Percentiles rank a stretch among this genome's conserved stretches.
Conservation (phyloP, 2,888 invertebrate species). For the Zhuqinia jingwanae region DNA sequence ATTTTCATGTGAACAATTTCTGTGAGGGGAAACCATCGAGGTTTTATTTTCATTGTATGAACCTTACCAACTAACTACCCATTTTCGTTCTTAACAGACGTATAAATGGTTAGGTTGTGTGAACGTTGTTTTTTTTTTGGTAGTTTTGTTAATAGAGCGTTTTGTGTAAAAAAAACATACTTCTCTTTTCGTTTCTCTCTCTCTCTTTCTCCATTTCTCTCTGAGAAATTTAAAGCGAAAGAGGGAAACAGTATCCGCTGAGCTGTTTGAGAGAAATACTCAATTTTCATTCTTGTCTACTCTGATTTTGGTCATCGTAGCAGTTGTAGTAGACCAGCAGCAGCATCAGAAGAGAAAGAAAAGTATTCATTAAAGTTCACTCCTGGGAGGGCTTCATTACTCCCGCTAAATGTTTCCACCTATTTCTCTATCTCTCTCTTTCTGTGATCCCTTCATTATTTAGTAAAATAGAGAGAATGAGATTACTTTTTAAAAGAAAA, state of each 20-base stretch:
- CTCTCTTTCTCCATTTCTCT: neutral
- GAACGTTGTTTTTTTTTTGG: neutral
- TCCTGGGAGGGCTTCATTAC: slow-evolving; percentile 41
- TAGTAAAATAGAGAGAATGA: neutral
- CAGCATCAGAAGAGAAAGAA: neutral
- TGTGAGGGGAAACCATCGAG: too few relatives aligned
- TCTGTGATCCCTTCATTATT: slow-evolving; percentile 29
- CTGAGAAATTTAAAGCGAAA: neutral
- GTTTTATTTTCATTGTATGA: too few relatives aligned
- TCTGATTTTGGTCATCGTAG: neutral
- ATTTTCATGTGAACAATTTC: too few relatives aligned
- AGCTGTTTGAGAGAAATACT: neutral
- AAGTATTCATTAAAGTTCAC: slow-evolving; percentile 51
- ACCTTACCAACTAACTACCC: too few relatives aligned
- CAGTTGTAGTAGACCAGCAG: neutral
- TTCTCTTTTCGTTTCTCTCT: neutral
- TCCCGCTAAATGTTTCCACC: slow-evolving; percentile 1
- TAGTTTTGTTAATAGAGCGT: neutral
- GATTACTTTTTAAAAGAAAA: slow-evolving; percentile 38
- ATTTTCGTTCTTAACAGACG: too few relatives aligned
- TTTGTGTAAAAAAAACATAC: neutral
- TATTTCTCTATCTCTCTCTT: neutral
- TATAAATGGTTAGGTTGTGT: too few relatives aligned
- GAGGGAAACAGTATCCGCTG: slow-evolving; percentile 13
- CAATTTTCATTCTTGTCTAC: slow-evolving; percentile 23